Conservation (phyloP, 2,113 vertebrate species). For the Salvelinus sp. region DNA sequence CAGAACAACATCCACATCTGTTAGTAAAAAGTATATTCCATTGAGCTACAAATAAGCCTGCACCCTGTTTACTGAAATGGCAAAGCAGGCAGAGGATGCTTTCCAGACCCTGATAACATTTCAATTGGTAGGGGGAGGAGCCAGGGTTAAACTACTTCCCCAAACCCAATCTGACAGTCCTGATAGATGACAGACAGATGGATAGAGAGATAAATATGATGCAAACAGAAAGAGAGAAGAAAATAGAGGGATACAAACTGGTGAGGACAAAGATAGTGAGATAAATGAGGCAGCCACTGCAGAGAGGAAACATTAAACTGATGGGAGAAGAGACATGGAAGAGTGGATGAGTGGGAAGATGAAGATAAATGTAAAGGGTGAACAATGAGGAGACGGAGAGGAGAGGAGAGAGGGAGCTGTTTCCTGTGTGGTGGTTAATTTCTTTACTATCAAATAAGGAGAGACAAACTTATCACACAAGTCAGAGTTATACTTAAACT, state of each 20-base stretch:
- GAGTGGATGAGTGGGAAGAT: conserved; percentile 31
- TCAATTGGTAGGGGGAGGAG: not conserved
- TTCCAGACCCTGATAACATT: too few relatives aligned
- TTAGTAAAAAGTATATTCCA: too few relatives aligned
- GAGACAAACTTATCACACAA: too few relatives aligned
- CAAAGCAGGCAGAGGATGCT: too few relatives aligned
- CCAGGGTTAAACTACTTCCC: conserved; percentile 23
- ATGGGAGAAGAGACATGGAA: conserved; percentile 19
- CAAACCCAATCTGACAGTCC: not conserved
- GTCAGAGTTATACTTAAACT: too few relatives aligned
- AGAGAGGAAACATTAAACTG: conserved; percentile 45
- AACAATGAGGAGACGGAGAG: conserved; percentile 5
- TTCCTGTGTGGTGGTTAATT: conserved; percentile 15
- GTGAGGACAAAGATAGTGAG: conserved; percentile 16
- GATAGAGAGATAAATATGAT: conserved; percentile 42
- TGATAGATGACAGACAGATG: conserved; percentile 12
- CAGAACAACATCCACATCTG: too few relatives aligned
- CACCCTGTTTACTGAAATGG: too few relatives aligned
- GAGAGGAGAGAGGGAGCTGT: conserved; percentile 18
- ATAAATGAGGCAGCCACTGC: conserved; percentile 7
- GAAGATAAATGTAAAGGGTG: conserved; percentile 3
- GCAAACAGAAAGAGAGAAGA: conserved; percentile 10
- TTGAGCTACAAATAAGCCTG: too few relatives aligned
- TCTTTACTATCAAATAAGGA: too few relatives aligned
- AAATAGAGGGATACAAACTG: conserved; percentile 14